Evolutionary conservation across 2,113 vertebrate genomes (phyloP).

Genomic region (Poeciliopsis retropinna): DNA sequence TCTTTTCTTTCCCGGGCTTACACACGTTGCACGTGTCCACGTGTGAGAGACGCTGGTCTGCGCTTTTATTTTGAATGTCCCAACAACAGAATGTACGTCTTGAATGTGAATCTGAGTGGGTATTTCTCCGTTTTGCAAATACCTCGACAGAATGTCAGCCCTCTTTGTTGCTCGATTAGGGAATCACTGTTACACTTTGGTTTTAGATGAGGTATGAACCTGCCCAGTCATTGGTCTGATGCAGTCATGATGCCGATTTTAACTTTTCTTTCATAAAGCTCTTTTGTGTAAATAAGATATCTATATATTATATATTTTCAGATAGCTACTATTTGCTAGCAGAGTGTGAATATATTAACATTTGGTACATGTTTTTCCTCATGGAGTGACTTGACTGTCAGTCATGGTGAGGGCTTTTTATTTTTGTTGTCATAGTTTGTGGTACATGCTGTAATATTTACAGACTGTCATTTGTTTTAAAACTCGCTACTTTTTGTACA

Average conservation of each 20-base stretch:
- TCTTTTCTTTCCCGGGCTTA: conserved; percentile 43
- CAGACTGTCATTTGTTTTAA: conserved; percentile 22
- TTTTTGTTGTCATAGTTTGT: conserved; percentile 65
- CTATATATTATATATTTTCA: conserved; percentile 87
- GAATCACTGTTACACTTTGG: conserved; percentile 55
- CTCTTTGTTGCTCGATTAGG: conserved; percentile 18
- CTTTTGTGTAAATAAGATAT: conserved; percentile 76
- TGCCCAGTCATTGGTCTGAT: conserved; percentile 20
- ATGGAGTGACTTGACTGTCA: neutral
- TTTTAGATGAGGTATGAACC: conserved; percentile 32
- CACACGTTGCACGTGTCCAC: conserved; percentile 41
- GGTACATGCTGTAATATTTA: conserved; percentile 47
- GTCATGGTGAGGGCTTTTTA: conserved; percentile 81
- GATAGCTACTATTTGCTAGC: conserved; percentile 91
- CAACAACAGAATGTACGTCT: conserved; percentile 58
- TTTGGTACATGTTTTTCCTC: conserved; percentile 85
- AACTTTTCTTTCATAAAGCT: conserved; percentile 52
- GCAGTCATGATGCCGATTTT: conserved; percentile 17
- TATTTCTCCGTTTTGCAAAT: conserved; percentile 26
- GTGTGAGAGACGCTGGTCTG: conserved; percentile 42
- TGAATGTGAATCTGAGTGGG: conserved; percentile 56
- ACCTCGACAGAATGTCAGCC: conserved; percentile 21
- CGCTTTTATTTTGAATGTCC: conserved; percentile 47
- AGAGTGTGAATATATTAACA: conserved; percentile 84
- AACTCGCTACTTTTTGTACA: conserved; percentile 30